Evolutionary conservation across 2,797 vertebrate genomes (phyloP).

Genomic region (Mastacembelus armatus): DNA sequence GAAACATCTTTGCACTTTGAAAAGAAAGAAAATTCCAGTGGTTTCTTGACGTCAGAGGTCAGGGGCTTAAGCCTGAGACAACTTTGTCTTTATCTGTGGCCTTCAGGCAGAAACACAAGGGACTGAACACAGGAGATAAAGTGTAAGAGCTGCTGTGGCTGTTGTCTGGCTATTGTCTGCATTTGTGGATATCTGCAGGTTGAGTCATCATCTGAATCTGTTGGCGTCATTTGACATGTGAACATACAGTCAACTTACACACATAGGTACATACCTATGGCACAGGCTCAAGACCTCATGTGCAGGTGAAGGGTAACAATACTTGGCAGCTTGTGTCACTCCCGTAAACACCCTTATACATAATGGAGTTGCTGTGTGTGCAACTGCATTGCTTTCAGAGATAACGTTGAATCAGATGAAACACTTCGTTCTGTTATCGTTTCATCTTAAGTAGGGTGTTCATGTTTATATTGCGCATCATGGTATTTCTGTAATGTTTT

Average conservation of each 20-base stretch:
- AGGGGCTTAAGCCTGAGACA: constrained; percentile 46
- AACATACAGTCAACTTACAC: neutral
- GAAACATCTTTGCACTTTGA: constrained; percentile 49
- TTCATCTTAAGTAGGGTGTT: constrained; percentile 19
- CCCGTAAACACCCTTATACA: neutral
- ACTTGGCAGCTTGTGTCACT: neutral
- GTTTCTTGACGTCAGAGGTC: constrained; percentile 57
- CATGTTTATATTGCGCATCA: constrained; percentile 42
- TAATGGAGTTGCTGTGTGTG: neutral
- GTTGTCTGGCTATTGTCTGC: too few relatives aligned
- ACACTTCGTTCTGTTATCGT: neutral
- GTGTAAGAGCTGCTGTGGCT: neutral
- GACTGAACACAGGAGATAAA: constrained; percentile 4
- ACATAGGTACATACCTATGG: constrained; percentile 3
- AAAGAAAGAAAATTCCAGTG: constrained; percentile 49
- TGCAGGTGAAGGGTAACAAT: neutral
- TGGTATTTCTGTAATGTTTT: constrained; percentile 65
- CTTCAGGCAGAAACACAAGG: constrained; percentile 43
- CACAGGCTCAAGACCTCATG: constrained; percentile 2
- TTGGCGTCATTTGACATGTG: constrained; percentile 9
- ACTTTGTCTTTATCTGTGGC: constrained; percentile 62
- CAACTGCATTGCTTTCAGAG: neutral
- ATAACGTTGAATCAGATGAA: neutral
- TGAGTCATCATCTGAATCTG: constrained; percentile 8
- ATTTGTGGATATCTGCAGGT: neutral